Evolutionary conservation across 2,113 vertebrate genomes (phyloP).

Genomic region (Carassius carassius): DNA sequence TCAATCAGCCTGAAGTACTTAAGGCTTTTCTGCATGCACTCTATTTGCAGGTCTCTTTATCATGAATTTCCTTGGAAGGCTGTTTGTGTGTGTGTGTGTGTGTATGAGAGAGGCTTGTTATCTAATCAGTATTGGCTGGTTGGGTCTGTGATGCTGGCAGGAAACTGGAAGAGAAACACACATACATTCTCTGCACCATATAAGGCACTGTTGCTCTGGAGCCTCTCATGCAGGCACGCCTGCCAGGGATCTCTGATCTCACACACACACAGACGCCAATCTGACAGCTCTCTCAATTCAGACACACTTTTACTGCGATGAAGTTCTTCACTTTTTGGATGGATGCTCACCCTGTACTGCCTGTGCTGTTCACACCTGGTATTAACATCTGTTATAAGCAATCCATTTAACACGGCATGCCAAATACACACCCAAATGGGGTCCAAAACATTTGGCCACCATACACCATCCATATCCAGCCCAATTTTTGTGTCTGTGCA

Average conservation of each 20-base stretch:
- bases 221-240: slow-evolving; percentile 35
- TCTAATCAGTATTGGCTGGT: slow-evolving; percentile 81
- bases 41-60: slow-evolving; percentile 1
- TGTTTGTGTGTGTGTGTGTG: slow-evolving; percentile 26
- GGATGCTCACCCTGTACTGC: not conserved
- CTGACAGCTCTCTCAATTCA: slow-evolving; percentile 32
- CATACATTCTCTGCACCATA: slow-evolving; percentile 70
- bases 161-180: slow-evolving; percentile 62
- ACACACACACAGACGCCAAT: slow-evolving; percentile 38
- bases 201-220: slow-evolving; percentile 64
- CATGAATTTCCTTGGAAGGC: slow-evolving; percentile 19
- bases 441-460: not conserved
- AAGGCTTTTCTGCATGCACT: not conserved
- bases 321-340: not conserved
- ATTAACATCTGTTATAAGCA: slow-evolving; percentile 17
- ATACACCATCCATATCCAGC: not conserved
- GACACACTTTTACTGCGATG: slow-evolving; percentile 16
- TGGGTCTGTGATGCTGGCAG: slow-evolving; percentile 71
- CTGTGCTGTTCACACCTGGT: not conserved
- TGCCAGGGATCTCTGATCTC: slow-evolving; percentile 43
- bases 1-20: slow-evolving; percentile 8
- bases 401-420: not conserved
- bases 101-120: slow-evolving; percentile 61
- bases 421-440: not conserved
- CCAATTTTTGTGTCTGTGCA: not conserved